Evolutionary conservation across 2,797 vertebrate species (phyloP), one percentile per base, ranked within the genome.

Genomic region (Mormyrops boulengeri): DNA sequence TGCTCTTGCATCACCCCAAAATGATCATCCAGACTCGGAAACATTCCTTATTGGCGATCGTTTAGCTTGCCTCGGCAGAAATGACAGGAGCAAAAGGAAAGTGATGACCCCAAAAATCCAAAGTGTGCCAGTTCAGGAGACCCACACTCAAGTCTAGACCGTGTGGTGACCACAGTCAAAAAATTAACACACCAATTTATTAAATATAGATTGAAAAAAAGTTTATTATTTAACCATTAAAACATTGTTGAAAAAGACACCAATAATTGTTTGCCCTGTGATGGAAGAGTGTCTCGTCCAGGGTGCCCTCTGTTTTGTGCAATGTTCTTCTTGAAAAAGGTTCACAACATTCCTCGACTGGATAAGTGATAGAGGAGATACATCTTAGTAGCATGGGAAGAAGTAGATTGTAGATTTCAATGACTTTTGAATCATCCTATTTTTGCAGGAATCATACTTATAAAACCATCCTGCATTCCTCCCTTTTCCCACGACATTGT

Each of bases 401-500:
- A 82, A 82, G 7, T 7, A 47, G 12, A 41, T 3, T 47, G 38
- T 41, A 82, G 41, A 47, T 22, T 82, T 19, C 77, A 82, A 9
- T 82, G 41, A 82, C 77, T 4, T 82, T 82, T n/a, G 19, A 44
- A 82, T 82, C 38, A 73, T 17, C 12, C 77, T 47, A 3, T 82
- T 7, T 82, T 82, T 82, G 17, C 77, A 82, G 19, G 19, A 44
- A 82, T 41, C 17, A n/a, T 82, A 82, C 38, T 19, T 47, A n/a
- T 47, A 22, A 60, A 22, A 60, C 57, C 57, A 2, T n/a, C 57
- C 2, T 60, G 57, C 77, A 82, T 82, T 82, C 22, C 49, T 85
- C 87, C 89, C 22, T 73, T 66, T 88, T 82, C 44, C 86, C 89
- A 80, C 60, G 26, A 60, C 80, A 69, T 73, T 88, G n/a, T 80